These are phyloP conservation scores for Pycnomerus fuliginosus DNA, from an alignment of 2,888 invertebrate genomes.

Conservation along the genomic window DNA sequence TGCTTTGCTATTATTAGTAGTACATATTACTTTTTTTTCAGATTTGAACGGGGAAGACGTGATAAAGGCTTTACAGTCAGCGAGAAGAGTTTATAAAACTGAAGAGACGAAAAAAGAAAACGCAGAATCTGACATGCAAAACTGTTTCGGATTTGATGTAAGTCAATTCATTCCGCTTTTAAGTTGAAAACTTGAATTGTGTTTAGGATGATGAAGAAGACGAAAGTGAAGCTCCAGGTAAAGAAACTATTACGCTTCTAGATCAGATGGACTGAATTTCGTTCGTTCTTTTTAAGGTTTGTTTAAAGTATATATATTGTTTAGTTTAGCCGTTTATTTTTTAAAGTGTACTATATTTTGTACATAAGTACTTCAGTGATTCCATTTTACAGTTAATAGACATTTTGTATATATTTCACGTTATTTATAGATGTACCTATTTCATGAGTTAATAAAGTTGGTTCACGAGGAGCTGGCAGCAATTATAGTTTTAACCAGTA, in stretches of 20 bases:
- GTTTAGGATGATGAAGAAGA: constrained; percentile 51
- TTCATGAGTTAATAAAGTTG: constrained; percentile 13
- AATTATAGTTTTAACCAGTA: no score
- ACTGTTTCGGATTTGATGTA: constrained; percentile 83
- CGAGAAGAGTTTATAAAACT: constrained; percentile 45
- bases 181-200: neutral
- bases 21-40: constrained; percentile 30
- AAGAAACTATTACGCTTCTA: constrained; percentile 48
- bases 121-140: constrained; percentile 63
- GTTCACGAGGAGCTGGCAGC: no score
- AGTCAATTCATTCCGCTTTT: constrained; percentile 39
- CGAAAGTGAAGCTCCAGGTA: constrained; percentile 39
- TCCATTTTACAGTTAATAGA: constrained; percentile 7
- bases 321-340: constrained; percentile 5
- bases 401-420: constrained; percentile 14
- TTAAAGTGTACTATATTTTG: constrained; percentile 13
- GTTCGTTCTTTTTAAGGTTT: neutral
- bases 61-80: constrained; percentile 49
- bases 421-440: constrained; percentile 11
- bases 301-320: constrained; percentile 1
- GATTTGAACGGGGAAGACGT: constrained; percentile 54
- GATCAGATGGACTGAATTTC: constrained; percentile 41
- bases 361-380: constrained; percentile 11
- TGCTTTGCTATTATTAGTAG: neutral
- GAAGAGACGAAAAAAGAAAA: constrained; percentile 38